phyloP scores from a whole-genome alignment of 2,888 invertebrate genomes.

The Drosophila emarginata region DNA sequence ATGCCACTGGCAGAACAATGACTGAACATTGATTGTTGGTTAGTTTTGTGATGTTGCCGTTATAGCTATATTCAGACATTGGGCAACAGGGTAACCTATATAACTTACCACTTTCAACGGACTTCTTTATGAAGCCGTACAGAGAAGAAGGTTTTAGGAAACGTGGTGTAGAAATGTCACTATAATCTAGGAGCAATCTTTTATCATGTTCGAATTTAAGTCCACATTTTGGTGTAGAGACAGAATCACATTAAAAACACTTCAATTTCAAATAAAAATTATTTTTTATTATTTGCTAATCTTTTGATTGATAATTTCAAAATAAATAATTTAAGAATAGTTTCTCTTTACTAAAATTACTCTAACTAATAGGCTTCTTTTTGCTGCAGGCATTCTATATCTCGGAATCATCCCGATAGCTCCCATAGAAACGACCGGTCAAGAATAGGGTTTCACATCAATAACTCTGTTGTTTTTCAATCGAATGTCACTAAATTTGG shows the following conservation, averaged over 20 bases:
- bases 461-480: too few relatives aligned
- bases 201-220: conserved; percentile 77
- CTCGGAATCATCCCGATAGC: too few relatives aligned
- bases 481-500: too few relatives aligned
- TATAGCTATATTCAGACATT: conserved; percentile 35
- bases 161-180: conserved; percentile 71
- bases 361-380: too few relatives aligned
- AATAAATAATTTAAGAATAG: too few relatives aligned
- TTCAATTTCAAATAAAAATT: conserved; percentile 27
- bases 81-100: conserved; percentile 6
- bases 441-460: too few relatives aligned
- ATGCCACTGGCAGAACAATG: background rate
- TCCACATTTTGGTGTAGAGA: conserved; percentile 78
- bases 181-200: conserved; percentile 72
- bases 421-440: too few relatives aligned
- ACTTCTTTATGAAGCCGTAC: conserved; percentile 80
- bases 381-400: too few relatives aligned
- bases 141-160: too few relatives aligned
- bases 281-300: background rate
- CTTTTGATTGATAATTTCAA: too few relatives aligned
- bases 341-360: too few relatives aligned
- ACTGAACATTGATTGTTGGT: too few relatives aligned
- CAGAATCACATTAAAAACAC: conserved; percentile 81
- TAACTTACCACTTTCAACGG: conserved; percentile 78
- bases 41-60: background rate